Conservation (phyloP, 2,113 vertebrate species). For the Apteryx owenii region DNA sequence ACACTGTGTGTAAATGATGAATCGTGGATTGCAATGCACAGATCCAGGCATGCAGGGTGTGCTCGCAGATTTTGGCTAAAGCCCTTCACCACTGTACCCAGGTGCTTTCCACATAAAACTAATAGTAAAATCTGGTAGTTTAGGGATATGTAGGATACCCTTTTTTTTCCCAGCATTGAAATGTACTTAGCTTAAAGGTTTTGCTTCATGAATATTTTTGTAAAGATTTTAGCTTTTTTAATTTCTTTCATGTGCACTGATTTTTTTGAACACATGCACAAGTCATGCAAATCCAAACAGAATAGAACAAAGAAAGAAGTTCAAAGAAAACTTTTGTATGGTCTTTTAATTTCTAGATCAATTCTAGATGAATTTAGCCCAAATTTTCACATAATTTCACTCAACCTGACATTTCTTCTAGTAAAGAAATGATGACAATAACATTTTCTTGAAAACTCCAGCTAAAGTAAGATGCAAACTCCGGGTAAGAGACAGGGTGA, state of each 20-base stretch:
- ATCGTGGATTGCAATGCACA: not conserved
- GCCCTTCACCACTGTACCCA: not conserved
- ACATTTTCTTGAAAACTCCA: not conserved
- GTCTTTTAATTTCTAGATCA: not conserved
- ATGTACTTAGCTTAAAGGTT: not conserved
- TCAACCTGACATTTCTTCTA: not conserved
- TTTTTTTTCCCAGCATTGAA: not conserved
- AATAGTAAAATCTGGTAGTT: not conserved
- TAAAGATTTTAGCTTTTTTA: not conserved
- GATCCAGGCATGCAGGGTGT: rapidly evolving
- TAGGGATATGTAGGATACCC: not conserved
- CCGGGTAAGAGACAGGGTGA: not conserved
- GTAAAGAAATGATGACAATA: not conserved
- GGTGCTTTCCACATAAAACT: not conserved
- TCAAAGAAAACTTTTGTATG: not conserved
- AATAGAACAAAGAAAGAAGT: not conserved
- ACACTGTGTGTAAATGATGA: not conserved
- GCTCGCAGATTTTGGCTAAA: not conserved
- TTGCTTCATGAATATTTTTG: not conserved
- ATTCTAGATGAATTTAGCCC: not conserved
- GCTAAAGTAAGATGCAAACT: not conserved
- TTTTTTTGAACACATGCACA: not conserved
- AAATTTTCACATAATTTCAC: not conserved
- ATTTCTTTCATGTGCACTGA: not conserved
- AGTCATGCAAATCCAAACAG: not conserved